A percentile compares a stretch with the other conserved stretches of the same genome.
These are phyloP conservation scores for Henricia sp. DNA, from an alignment of 53 echinoderm and acorn worm species.

Conservation along the genomic window DNA sequence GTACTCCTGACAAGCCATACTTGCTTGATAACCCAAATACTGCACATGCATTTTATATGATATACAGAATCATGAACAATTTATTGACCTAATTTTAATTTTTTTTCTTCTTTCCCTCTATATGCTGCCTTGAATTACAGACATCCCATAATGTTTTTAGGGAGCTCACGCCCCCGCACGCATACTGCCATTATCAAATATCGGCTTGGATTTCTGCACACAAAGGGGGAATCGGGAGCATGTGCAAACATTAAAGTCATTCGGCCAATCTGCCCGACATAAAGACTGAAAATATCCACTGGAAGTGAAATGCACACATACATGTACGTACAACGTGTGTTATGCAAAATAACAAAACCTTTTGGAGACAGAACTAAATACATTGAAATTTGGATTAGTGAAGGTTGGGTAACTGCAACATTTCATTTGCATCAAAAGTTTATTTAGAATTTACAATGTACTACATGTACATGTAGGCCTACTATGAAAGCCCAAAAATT, in stretches of 20 bases:
- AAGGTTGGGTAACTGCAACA: too few species aligned
- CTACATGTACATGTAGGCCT: background rate
- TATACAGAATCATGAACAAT: too few species aligned
- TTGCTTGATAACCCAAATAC: background rate
- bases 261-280: background rate
- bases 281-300: background rate
- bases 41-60: too few species aligned
- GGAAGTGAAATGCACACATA: background rate
- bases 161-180: background rate
- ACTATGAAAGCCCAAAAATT: too few species aligned
- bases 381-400: too few species aligned
- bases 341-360: background rate
- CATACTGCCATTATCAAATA: background rate
- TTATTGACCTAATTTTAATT: constrained; percentile 10
- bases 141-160: constrained; percentile 17
- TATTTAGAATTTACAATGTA: background rate
- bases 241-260: too few species aligned
- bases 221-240: too few species aligned
- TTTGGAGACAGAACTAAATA: too few species aligned
- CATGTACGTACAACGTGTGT: background rate
- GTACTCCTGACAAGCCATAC: too few species aligned
- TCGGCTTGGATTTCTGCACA: too few species aligned
- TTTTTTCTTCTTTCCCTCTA: background rate
- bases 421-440: too few species aligned
- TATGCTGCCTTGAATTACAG: constrained; percentile 6